Evolutionary conservation across 2,797 vertebrate species (phyloP).

Genomic region (Sebastes ruberrimus): DNA sequence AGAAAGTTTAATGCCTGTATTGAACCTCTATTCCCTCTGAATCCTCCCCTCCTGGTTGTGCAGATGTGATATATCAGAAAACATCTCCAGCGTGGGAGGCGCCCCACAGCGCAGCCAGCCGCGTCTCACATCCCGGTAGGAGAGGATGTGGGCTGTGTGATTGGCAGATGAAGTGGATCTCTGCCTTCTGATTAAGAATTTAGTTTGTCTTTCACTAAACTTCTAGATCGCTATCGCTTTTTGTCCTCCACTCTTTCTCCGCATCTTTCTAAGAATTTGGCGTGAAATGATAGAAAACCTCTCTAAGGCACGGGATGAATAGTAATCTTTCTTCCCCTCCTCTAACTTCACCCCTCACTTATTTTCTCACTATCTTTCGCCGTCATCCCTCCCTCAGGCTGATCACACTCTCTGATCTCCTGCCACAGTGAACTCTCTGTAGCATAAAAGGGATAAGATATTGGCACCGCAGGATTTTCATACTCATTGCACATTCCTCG

Average conservation of each 20-base stretch:
- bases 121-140: conserved; percentile 26
- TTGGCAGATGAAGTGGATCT: conserved; percentile 38
- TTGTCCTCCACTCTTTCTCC: background rate
- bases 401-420: conserved; percentile 59
- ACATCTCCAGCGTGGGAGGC: conserved; percentile 6
- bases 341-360: conserved; percentile 45
- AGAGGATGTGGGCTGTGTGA: conserved; percentile 31
- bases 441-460: conserved; percentile 62
- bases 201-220: conserved; percentile 14
- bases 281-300: conserved; percentile 7
- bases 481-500: conserved; percentile 48
- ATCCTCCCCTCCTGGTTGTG: conserved; percentile 22
- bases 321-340: conserved; percentile 31
- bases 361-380: conserved; percentile 19
- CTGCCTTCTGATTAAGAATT: conserved; percentile 32
- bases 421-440: conserved; percentile 45
- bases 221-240: background rate
- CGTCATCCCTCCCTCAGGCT: conserved; percentile 38
- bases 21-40: conserved; percentile 8
- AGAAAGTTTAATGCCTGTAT: conserved; percentile 29
- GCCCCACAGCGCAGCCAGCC: conserved; percentile 12
- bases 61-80: conserved; percentile 52
- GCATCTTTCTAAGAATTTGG: background rate
- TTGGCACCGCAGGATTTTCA: conserved; percentile 54
- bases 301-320: conserved; percentile 23